phyloP scores from a whole-genome alignment of 2,888 invertebrate genomes.

The Coleophora deauratella region DNA sequence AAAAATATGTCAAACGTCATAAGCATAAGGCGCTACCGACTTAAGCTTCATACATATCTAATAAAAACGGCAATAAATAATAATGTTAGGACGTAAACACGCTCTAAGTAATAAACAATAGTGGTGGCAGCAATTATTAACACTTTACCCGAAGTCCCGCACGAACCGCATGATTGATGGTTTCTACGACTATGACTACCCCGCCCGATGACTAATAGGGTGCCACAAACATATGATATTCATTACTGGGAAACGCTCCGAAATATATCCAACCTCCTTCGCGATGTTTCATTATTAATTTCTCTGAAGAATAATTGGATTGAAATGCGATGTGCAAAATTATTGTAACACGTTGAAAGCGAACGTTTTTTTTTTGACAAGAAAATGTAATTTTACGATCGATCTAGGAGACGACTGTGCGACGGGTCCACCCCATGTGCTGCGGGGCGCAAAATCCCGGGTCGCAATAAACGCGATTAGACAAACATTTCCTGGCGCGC shows the following conservation, averaged over 20 bases:
- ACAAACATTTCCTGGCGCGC: constrained; percentile 71
- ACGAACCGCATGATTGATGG: constrained; percentile 56
- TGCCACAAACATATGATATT: constrained; percentile 55
- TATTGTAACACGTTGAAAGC: no score
- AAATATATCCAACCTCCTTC: not conserved
- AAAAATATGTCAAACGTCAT: no score
- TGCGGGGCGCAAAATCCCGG: constrained; percentile 53
- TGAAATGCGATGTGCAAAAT: no score
- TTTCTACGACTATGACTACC: constrained; percentile 22
- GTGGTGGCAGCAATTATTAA: constrained; percentile 57
- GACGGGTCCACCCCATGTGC: constrained; percentile 33
- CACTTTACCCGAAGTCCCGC: constrained; percentile 46
- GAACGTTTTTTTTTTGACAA: no score
- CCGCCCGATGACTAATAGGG: constrained; percentile 61
- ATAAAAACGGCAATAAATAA: no score
- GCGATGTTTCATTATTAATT: not conserved
- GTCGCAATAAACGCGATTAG: constrained; percentile 68
- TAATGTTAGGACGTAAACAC: constrained; percentile 18
- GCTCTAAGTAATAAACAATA: constrained; percentile 49
- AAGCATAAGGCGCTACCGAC: no score
- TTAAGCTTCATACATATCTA: no score
- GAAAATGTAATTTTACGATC: constrained; percentile 18
- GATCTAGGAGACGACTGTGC: constrained; percentile 19
- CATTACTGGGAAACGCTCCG: constrained; percentile 24
- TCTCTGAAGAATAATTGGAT: not conserved